These are phyloP conservation scores for Marasmarcha lunaedactyla DNA, from an alignment of 2,888 invertebrate species.

Conservation along the genomic window DNA sequence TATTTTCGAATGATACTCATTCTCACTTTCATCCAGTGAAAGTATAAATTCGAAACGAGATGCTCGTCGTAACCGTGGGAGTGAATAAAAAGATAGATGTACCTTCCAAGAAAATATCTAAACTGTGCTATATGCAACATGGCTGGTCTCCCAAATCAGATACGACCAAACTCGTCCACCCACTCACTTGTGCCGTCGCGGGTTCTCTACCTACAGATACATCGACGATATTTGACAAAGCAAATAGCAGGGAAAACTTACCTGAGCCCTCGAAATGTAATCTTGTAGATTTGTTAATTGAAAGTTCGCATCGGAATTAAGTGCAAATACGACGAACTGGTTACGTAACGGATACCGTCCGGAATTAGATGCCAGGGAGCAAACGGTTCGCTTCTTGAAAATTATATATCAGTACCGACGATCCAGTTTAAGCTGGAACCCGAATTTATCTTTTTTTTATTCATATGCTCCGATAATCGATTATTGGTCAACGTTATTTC, in stretches of 20 bases:
- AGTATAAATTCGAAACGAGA: no score
- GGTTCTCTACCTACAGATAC: background rate
- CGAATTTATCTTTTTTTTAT: no score
- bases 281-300: slow-evolving; percentile 6
- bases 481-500: background rate
- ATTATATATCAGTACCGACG: slow-evolving; percentile 26
- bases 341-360: slow-evolving; percentile 21
- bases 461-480: background rate
- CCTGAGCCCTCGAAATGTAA: background rate
- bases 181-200: background rate
- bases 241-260: background rate
- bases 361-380: slow-evolving; percentile 25
- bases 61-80: no score
- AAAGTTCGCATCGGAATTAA: slow-evolving; percentile 16
- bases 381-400: slow-evolving; percentile 25
- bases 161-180: background rate
- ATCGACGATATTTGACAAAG: background rate
- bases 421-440: slow-evolving; percentile 11
- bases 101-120: no score
- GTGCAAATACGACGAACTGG: slow-evolving; percentile 10
- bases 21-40: no score
- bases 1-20: no score
- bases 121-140: no score
- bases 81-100: no score
- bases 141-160: no score